Conservation (phyloP, 2,888 invertebrate species). For the Drosophila longiperda region DNA sequence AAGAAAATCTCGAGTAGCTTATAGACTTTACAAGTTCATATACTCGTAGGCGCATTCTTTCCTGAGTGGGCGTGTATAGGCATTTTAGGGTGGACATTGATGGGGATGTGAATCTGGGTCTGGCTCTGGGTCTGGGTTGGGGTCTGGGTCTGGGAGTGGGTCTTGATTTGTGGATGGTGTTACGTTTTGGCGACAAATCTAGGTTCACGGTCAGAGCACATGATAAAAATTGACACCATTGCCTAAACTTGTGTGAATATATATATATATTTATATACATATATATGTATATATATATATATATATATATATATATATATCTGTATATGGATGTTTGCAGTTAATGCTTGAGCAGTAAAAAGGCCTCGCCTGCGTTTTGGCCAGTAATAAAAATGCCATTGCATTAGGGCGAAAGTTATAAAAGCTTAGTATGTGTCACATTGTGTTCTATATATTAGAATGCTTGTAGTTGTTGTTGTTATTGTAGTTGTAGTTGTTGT, state of each 20-base stretch:
- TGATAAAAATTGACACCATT: conserved; percentile 77
- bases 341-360: conserved; percentile 54
- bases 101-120: not conserved
- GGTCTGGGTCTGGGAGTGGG: not conserved
- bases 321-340: conserved; percentile 7
- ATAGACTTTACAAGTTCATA: not conserved
- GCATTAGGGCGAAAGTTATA: conserved; percentile 72
- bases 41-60: not conserved
- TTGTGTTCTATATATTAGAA: conserved; percentile 54
- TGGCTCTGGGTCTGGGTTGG: not conserved
- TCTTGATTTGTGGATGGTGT: not conserved
- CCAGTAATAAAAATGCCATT: conserved; percentile 77
- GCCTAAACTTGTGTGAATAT: conserved; percentile 14
- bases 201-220: conserved; percentile 66
- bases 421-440: conserved; percentile 79
- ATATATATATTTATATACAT: not conserved
- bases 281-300: not conserved
- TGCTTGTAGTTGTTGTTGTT: conserved; percentile 25
- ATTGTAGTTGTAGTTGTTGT: not conserved
- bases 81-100: not conserved
- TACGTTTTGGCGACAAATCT: conserved; percentile 42
- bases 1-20: not conserved
- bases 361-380: conserved; percentile 62
- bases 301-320: not conserved
- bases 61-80: not conserved